Conservation (phyloP, 2,113 vertebrate species). For the Pachypanchax playfairii region DNA sequence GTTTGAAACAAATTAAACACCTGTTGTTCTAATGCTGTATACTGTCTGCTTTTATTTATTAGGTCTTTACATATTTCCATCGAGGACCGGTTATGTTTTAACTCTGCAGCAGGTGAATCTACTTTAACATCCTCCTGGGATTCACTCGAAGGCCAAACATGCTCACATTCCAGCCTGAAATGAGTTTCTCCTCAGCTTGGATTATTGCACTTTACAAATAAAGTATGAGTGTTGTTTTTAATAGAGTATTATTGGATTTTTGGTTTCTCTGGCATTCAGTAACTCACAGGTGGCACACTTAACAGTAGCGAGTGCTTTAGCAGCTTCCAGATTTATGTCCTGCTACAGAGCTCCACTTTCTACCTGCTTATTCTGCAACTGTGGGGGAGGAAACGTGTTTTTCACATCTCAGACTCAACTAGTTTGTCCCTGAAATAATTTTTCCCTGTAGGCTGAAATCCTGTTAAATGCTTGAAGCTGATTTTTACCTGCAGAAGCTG, state of each 20-base stretch:
- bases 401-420: constrained; percentile 9
- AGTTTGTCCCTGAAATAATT: constrained; percentile 44
- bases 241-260: constrained; percentile 61
- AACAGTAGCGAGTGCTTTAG: constrained; percentile 44
- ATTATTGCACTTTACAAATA: constrained; percentile 46
- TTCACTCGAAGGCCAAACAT: constrained; percentile 9
- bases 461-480: background rate
- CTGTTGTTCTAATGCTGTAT: constrained; percentile 27
- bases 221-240: constrained; percentile 39
- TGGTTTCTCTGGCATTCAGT: constrained; percentile 10
- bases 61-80: constrained; percentile 24
- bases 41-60: constrained; percentile 26
- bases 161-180: constrained; percentile 18
- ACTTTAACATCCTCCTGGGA: constrained; percentile 36
- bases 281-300: constrained; percentile 48
- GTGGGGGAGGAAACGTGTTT: constrained; percentile 32
- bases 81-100: constrained; percentile 4
- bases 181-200: constrained; percentile 4
- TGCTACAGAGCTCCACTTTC: constrained; percentile 16
- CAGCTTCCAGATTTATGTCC: constrained; percentile 37
- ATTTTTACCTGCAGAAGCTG: background rate
- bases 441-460: constrained; percentile 5
- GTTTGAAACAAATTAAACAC: constrained; percentile 50
- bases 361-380: constrained; percentile 14
- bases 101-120: constrained; percentile 34